Evolutionary conservation across 2,113 vertebrate species (phyloP).

Genomic region (Notechis scutatus): DNA sequence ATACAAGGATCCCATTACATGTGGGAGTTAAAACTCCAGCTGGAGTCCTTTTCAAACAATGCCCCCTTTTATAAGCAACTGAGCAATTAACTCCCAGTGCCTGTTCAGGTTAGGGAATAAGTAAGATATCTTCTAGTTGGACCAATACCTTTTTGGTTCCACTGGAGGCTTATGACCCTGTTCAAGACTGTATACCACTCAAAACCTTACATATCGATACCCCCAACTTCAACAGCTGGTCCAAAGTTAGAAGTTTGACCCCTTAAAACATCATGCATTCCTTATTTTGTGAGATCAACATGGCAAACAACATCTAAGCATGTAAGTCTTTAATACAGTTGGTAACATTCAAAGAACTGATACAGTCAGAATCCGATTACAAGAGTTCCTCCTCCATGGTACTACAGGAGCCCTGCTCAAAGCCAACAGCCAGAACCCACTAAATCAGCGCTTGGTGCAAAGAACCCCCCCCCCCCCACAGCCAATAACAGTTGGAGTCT

Average conservation of each 20-base stretch:
- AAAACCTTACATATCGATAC: constrained; percentile 10
- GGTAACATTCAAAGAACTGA: constrained; percentile 19
- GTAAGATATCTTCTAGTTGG: constrained; percentile 4
- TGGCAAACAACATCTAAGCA: constrained; percentile 2
- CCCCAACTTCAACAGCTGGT: background rate
- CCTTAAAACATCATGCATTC: background rate
- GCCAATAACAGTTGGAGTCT: background rate
- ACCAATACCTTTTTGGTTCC: constrained; percentile 7
- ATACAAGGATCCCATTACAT: constrained; percentile 20
- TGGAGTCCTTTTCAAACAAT: constrained; percentile 23
- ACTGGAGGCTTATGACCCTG: background rate
- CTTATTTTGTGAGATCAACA: constrained; percentile 2
- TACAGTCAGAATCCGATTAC: background rate
- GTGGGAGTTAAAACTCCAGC: constrained; percentile 4
- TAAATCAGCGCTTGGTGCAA: constrained; percentile 5
- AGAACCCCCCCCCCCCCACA: background rate
- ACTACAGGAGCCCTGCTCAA: constrained; percentile 15
- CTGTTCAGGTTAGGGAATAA: constrained; percentile 18
- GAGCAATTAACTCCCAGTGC: constrained; percentile 10
- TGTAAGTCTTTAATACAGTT: constrained; percentile 10
- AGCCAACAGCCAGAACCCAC: background rate
- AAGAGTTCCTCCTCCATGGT: background rate
- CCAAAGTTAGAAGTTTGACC: background rate
- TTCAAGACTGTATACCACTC: background rate
- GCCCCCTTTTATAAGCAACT: constrained; percentile 6